Evolutionary conservation across 2,797 vertebrate genomes (phyloP).

Genomic region (Anguilla anguilla): DNA sequence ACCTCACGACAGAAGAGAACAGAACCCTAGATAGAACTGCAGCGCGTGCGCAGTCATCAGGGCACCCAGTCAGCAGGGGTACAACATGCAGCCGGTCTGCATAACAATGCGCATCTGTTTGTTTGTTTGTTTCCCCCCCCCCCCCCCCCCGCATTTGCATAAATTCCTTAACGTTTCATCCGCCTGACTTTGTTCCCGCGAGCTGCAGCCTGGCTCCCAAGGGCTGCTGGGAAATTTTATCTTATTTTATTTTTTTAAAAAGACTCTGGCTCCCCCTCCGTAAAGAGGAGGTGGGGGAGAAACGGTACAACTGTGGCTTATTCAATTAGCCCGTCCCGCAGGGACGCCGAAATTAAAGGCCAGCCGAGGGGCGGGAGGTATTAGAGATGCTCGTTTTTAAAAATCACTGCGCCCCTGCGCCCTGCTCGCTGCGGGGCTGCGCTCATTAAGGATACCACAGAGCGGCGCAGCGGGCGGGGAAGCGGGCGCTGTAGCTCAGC

Average conservation of each 20-base stretch:
- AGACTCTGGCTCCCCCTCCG: neutral
- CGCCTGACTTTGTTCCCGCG: slow-evolving; percentile 8
- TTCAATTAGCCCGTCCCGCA: slow-evolving; percentile 19
- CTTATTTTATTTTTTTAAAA: neutral
- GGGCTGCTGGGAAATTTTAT: neutral
- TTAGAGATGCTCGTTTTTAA: neutral
- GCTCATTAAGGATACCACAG: no score
- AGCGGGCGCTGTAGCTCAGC: no score
- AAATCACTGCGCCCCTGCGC: neutral
- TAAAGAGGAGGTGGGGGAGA: neutral
- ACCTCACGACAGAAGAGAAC: neutral
- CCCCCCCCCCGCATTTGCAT: slow-evolving; percentile 22
- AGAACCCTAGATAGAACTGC: neutral
- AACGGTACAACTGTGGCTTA: neutral
- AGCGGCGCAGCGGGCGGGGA: no score
- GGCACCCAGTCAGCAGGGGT: neutral
- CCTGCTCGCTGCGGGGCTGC: no score
- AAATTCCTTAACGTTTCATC: slow-evolving; percentile 20
- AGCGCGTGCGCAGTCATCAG: neutral
- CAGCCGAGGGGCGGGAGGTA: neutral
- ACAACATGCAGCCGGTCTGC: neutral
- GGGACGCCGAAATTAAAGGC: slow-evolving; percentile 7
- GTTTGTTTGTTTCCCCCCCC: no score
- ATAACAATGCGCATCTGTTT: neutral
- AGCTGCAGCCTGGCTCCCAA: slow-evolving; percentile 9